Evolutionary conservation across 2,888 invertebrate species (phyloP), one percentile per base, ranked within the genome.

Genomic region (Epirrhoe alternata): DNA sequence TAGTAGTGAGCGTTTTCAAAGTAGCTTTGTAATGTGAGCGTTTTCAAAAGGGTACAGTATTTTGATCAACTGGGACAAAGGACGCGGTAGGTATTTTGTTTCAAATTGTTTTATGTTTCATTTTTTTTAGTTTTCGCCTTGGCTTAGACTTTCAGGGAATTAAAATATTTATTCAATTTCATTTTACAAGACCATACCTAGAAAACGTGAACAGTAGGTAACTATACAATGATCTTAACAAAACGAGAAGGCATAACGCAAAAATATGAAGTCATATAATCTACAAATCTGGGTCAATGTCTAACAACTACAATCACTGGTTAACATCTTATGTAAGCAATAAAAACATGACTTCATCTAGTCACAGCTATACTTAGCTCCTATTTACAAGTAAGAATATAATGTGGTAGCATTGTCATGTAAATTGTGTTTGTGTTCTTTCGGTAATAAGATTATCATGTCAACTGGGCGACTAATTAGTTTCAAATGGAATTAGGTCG

Each of bases 301-400:
- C 65, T 61, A 35, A 49, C 35, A 57, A 62, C 47, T 57, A 57
- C 66, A 66, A 66, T 65, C 64, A 65, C 53, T 59, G 64, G 63
- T 60, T 61, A 68, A 53, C 62, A 52, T 54, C 64, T 61, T 61
- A 66, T 56, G 54, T 35, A 56, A 68, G 61, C 54, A 64, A 64
- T 67, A 51, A 60, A 66, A 63, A 49, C 64, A 69, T 69, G 71
- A 70, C 71, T 68, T 68, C 69, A 69, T 64, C 52, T 47, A 60
- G 64, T 72, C 71, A 72, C 50, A 60, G 58, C 68, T 68, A 69
- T 61, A 72, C 53, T 61, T 71, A 68, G 63, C 64, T 63, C 31
- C 49, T 16, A 10, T 60, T 62, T 45, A 45, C 17, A 8, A 56
- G 17, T n/a, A 33, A 10, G 14, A 38, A 17, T 10, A 45, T 47